Evolutionary conservation across 2,888 invertebrate genomes (phyloP).

Genomic region (Anticlea derivata): DNA sequence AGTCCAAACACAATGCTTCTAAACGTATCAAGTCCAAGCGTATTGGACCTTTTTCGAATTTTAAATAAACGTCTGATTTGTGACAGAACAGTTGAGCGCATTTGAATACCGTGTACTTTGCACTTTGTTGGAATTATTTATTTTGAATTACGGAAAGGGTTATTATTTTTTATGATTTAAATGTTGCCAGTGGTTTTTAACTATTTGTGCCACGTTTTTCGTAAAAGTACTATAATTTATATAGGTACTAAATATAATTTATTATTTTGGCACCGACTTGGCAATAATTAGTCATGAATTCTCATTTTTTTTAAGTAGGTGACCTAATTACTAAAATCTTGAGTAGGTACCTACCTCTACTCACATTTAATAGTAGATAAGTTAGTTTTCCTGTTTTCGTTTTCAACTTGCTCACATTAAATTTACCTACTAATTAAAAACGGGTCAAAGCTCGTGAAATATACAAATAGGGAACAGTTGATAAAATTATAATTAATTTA

Average conservation of each 20-base stretch:
- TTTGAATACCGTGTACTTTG: slow-evolving; percentile 3
- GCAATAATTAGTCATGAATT: no score
- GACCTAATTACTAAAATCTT: no score
- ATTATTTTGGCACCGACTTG: no score
- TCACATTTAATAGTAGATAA: no score
- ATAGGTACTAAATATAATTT: no score
- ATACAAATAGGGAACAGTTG: slow-evolving; percentile 1
- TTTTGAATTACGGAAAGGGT: no score
- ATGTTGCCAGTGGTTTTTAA: no score
- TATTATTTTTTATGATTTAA: no score
- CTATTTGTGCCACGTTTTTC: no score
- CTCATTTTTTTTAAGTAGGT: no score
- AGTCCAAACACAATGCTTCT: slow-evolving; percentile 39
- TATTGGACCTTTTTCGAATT: slow-evolving; percentile 22
- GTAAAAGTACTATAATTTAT: no score
- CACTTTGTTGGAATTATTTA: slow-evolving; percentile 9
- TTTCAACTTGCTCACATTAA: not conserved
- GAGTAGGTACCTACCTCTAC: no score
- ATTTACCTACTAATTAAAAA: slow-evolving; percentile 12
- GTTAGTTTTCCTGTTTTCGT: slow-evolving; percentile 9
- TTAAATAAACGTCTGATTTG: slow-evolving; percentile 6
- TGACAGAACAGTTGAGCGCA: not conserved
- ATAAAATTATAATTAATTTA: not conserved
- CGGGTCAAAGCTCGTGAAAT: slow-evolving; percentile 8
- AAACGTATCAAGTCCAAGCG: slow-evolving; percentile 37